A percentile compares a stretch with the other conserved stretches of the same genome.
phyloP scores from a whole-genome alignment of 2,797 vertebrate species.

The Clarias pachynema region DNA sequence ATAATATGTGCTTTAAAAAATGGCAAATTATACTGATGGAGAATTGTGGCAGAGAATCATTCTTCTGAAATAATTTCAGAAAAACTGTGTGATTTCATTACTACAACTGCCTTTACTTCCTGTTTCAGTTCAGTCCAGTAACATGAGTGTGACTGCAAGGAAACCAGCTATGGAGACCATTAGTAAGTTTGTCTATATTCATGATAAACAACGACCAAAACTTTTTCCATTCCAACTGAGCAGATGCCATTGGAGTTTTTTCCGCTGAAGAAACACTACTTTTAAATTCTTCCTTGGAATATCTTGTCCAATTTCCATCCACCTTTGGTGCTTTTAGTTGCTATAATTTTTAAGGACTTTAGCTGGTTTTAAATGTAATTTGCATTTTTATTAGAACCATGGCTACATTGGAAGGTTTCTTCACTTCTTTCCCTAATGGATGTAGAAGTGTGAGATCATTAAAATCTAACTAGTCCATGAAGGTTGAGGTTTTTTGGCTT shows the following conservation, averaged over 20 bases:
- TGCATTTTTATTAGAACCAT: not conserved
- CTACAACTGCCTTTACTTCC: constrained; percentile 54
- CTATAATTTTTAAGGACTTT: constrained; percentile 34
- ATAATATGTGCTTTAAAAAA: not conserved
- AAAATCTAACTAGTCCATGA: not conserved
- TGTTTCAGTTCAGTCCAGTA: constrained; percentile 80
- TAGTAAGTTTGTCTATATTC: constrained; percentile 76
- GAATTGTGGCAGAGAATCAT: not conserved
- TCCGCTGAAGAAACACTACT: not conserved
- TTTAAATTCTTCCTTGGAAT: constrained; percentile 24
- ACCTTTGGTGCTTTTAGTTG: constrained; percentile 18
- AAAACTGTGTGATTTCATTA: not conserved
- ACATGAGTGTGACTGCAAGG: constrained; percentile 69
- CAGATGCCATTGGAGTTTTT: constrained; percentile 13
- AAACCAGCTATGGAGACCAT: constrained; percentile 69
- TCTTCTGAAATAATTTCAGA: not conserved
- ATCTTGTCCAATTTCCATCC: constrained; percentile 54
- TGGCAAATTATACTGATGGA: not conserved
- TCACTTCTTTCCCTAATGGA: not conserved
- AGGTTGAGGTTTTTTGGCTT: not conserved
- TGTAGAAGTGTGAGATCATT: not conserved
- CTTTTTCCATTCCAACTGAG: constrained; percentile 34
- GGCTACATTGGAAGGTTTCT: not conserved
- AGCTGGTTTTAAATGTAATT: not conserved
- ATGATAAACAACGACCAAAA: constrained; percentile 53